Evolutionary conservation across 2,888 invertebrate species (phyloP).

Genomic region (Scaptomyza tumidula): DNA sequence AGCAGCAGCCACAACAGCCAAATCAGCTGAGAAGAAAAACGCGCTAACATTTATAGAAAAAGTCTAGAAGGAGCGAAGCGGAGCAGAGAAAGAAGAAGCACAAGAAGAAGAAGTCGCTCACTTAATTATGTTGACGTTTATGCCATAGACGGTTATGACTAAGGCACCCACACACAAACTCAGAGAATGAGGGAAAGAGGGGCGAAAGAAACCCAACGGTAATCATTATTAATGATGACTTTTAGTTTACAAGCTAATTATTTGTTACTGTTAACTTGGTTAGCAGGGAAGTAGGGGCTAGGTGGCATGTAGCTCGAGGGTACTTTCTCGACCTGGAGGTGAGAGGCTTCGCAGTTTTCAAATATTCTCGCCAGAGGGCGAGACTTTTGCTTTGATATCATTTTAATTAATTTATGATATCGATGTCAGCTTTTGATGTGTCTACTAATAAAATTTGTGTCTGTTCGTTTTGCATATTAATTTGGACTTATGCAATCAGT

Average conservation of each 20-base stretch:
- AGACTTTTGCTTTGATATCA: slow-evolving; percentile 68
- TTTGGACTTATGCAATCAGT: slow-evolving; percentile 42
- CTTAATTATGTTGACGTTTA: slow-evolving; percentile 79
- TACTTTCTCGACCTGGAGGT: not conserved
- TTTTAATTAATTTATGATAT: slow-evolving; percentile 76
- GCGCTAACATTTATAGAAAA: slow-evolving; percentile 35
- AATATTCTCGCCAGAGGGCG: slow-evolving; percentile 29
- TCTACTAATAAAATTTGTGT: slow-evolving; percentile 57
- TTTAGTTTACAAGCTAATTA: slow-evolving; percentile 80
- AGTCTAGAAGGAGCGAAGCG: slow-evolving; percentile 21
- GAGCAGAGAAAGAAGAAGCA: slow-evolving; percentile 11
- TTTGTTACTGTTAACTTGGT: slow-evolving; percentile 71
- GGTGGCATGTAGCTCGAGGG: slow-evolving; percentile 14
- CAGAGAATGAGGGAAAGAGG: slow-evolving; percentile 1
- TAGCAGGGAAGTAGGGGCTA: not conserved
- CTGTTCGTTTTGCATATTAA: slow-evolving; percentile 57
- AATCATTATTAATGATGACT: slow-evolving; percentile 80
- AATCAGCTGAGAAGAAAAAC: slow-evolving; percentile 49
- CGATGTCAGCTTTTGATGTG: slow-evolving; percentile 60
- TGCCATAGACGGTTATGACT: slow-evolving; percentile 45
- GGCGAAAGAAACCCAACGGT: slow-evolving; percentile 51
- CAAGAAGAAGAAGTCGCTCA: slow-evolving; percentile 44
- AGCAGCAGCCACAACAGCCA: slow-evolving; percentile 60
- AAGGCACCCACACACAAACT: slow-evolving; percentile 11
- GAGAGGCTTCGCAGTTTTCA: not conserved